Percentiles rank a stretch among this genome's conserved stretches.
Conservation (phyloP, 2,888 invertebrate species). For the Cephonodes hylas region DNA sequence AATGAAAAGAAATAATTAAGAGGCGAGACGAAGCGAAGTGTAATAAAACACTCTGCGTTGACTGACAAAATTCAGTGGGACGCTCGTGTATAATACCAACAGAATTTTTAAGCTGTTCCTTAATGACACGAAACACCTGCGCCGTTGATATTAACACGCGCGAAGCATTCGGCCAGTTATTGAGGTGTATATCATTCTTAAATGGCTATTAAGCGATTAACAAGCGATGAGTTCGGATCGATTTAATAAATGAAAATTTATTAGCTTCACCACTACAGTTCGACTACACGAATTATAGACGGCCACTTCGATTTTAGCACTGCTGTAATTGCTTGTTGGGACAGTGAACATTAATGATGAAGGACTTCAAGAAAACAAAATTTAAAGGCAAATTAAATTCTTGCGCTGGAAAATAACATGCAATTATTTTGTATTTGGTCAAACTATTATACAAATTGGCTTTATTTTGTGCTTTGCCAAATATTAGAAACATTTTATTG, state of each 20-base stretch:
- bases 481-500: too few relatives aligned
- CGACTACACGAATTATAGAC: too few relatives aligned
- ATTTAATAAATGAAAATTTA: not conserved
- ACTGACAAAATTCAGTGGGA: constrained; percentile 59
- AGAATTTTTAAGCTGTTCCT: constrained; percentile 44
- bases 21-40: constrained; percentile 62
- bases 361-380: too few relatives aligned
- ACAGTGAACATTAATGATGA: too few relatives aligned
- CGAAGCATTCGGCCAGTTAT: constrained; percentile 16
- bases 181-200: constrained; percentile 9
- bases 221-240: not conserved
- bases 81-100: constrained; percentile 40
- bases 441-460: too few relatives aligned
- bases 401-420: too few relatives aligned
- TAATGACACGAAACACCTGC: constrained; percentile 60
- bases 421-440: too few relatives aligned
- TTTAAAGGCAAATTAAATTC: too few relatives aligned
- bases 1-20: constrained; percentile 76
- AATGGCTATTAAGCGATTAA: not conserved
- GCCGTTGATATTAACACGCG: constrained; percentile 31
- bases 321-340: too few relatives aligned
- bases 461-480: too few relatives aligned
- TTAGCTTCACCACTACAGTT: too few relatives aligned
- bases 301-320: too few relatives aligned
- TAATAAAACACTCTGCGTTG: constrained; percentile 73